These are phyloP conservation scores for Oikopleura dioica DNA, from an alignment of 23 tunicate species.

Conservation along the genomic window DNA sequence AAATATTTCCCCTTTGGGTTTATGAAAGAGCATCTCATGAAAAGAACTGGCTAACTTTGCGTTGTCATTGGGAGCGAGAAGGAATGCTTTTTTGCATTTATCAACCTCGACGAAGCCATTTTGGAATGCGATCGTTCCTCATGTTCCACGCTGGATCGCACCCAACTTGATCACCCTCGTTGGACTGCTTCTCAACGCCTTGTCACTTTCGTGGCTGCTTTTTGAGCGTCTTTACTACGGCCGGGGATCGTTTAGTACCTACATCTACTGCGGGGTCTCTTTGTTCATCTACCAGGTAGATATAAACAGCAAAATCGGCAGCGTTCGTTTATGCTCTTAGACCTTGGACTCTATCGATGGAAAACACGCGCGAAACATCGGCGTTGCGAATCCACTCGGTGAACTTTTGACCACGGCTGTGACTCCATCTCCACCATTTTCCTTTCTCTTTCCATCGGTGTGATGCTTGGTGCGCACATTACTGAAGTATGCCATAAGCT, in stretches of 20 bases:
- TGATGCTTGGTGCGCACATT: background rate
- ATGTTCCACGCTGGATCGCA: background rate
- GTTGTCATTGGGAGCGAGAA: no score
- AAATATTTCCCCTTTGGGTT: no score
- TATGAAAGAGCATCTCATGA: no score
- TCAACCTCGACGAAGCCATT: background rate
- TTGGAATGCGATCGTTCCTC: background rate
- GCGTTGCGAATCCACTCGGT: background rate
- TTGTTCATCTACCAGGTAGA: background rate
- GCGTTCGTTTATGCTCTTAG: no score
- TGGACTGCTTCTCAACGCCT: background rate
- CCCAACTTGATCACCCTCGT: background rate
- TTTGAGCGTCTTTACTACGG: background rate
- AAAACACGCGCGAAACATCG: background rate
- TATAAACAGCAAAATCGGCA: no score
- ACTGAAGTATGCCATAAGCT: no score
- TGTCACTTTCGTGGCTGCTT: background rate
- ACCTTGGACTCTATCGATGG: constrained; percentile 8
- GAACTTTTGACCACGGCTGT: background rate
- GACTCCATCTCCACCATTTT: constrained; percentile 10
- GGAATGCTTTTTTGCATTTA: no score
- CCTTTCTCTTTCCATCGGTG: background rate
- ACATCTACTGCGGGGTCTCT: background rate
- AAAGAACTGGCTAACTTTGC: no score
- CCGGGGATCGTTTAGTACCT: background rate